These are phyloP conservation scores for Lasioglossum leucozonium DNA, from an alignment of 2,888 invertebrate species.

Conservation along the genomic window DNA sequence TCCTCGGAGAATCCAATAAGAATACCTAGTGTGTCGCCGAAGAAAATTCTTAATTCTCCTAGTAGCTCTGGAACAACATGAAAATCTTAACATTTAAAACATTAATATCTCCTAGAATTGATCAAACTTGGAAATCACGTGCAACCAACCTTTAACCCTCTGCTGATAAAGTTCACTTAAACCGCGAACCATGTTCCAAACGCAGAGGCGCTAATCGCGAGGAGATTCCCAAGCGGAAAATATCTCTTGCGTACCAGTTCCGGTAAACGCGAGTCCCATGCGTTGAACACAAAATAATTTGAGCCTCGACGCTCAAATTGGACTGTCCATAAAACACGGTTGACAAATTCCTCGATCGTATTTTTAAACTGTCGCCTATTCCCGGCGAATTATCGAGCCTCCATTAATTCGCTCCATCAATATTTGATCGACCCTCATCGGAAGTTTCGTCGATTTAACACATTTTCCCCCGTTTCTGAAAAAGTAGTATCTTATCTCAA, in stretches of 20 bases:
- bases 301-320: not conserved
- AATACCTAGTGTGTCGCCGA: no score
- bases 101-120: no score
- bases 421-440: slow-evolving; percentile 18
- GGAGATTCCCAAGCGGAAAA: not conserved
- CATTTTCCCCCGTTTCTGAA: not conserved
- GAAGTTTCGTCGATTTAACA: not conserved
- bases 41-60: no score
- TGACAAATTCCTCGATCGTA: not conserved
- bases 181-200: not conserved
- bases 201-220: not conserved
- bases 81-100: no score
- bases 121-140: no score
- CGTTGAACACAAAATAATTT: not conserved
- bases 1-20: not conserved
- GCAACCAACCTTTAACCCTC: no score
- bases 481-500: not conserved
- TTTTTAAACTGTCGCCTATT: slow-evolving; percentile 19
- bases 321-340: not conserved
- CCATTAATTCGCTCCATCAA: not conserved
- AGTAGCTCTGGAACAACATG: no score
- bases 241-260: not conserved
- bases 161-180: not conserved
- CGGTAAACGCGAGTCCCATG: not conserved
- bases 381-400: not conserved